Percentiles rank a stretch among this genome's conserved stretches.
Evolutionary conservation across 2,888 invertebrate genomes (phyloP).

Genomic region (Drosophila meridionalis): DNA sequence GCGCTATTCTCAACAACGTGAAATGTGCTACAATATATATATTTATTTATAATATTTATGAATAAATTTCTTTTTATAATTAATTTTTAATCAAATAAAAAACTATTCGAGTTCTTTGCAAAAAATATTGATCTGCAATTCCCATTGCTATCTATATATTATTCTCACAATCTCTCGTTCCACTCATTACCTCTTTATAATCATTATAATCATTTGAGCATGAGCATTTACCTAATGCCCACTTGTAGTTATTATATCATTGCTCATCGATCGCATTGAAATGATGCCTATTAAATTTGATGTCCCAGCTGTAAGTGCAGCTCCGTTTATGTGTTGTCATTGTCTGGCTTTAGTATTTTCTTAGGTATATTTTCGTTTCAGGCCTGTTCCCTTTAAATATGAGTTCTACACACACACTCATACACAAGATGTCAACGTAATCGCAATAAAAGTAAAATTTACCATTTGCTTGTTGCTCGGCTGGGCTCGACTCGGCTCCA

Average conservation of each 20-base stretch:
- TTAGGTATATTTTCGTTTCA: conserved; percentile 1
- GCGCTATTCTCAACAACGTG: no score
- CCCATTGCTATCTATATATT: background rate
- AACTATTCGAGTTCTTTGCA: no score
- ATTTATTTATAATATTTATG: no score
- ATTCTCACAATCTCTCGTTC: background rate
- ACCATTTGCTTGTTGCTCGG: conserved; percentile 61
- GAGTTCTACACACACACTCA: conserved; percentile 9
- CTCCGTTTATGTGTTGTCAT: conserved; percentile 17
- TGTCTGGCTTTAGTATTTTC: conserved; percentile 20
- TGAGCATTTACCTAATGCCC: background rate
- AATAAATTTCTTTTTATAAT: no score
- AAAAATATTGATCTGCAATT: background rate
- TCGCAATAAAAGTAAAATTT: conserved; percentile 68
- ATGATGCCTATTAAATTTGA: conserved; percentile 1
- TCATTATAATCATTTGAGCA: background rate
- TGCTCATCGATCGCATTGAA: conserved; percentile 11
- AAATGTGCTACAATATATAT: no score
- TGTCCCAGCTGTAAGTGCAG: conserved; percentile 12
- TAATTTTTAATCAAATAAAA: no score
- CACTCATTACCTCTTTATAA: conserved; percentile 2
- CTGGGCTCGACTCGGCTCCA: conserved; percentile 4
- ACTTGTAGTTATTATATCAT: background rate
- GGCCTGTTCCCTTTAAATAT: background rate
- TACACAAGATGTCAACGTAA: conserved; percentile 44